Evolutionary conservation across 2,113 vertebrate species (phyloP).

Genomic region (Murina feae): DNA sequence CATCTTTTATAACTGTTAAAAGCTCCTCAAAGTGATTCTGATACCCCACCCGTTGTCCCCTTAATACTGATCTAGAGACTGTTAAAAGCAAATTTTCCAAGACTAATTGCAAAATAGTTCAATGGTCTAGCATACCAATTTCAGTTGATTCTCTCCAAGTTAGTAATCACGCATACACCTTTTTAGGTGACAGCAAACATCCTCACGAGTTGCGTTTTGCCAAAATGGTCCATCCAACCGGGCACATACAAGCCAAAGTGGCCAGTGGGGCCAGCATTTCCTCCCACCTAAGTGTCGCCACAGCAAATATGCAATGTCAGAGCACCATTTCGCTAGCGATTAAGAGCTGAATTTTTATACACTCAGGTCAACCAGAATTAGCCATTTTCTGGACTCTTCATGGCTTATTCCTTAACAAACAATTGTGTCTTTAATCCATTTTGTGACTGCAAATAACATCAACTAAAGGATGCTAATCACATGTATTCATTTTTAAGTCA

Average conservation of each 20-base stretch:
- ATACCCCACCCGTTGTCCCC: background rate
- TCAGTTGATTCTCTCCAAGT: background rate
- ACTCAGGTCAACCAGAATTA: background rate
- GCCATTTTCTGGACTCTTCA: background rate
- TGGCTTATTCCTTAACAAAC: background rate
- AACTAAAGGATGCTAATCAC: background rate
- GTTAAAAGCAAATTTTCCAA: background rate
- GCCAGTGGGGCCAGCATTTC: accelerated
- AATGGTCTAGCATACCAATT: background rate
- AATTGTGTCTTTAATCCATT: background rate
- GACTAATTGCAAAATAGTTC: background rate
- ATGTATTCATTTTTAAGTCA: slow-evolving; percentile 3
- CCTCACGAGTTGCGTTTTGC: background rate
- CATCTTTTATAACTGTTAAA: background rate
- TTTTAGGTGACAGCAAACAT: background rate
- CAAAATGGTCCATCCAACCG: background rate
- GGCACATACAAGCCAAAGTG: background rate
- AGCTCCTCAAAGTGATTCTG: background rate
- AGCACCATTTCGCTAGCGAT: background rate
- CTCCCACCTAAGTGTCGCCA: background rate
- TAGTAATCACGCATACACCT: background rate
- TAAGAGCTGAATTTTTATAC: background rate
- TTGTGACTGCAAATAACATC: background rate
- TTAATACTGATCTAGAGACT: background rate
- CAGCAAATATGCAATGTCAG: accelerated